These are phyloP conservation scores for Callaeas wilsoni DNA, from an alignment of 2,113 vertebrate species.

Conservation along the genomic window DNA sequence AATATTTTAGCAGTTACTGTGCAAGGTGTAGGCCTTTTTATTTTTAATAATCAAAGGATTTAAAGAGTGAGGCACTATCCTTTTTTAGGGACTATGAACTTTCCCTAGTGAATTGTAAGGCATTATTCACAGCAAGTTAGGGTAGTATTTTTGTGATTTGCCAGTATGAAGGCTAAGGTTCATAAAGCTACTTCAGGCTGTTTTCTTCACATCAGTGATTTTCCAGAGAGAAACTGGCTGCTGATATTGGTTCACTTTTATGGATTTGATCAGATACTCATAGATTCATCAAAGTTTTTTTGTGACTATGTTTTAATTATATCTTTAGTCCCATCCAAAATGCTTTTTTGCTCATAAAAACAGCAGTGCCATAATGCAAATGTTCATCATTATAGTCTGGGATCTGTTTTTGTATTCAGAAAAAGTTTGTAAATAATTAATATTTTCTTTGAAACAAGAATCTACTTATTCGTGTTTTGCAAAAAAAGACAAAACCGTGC, in stretches of 20 bases:
- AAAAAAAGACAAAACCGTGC: not conserved
- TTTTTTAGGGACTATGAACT: not conserved
- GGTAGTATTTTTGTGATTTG: not conserved
- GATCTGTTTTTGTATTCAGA: not conserved
- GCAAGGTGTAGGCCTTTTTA: not conserved
- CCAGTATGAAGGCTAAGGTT: not conserved
- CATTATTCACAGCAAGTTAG: not conserved
- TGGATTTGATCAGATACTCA: not conserved
- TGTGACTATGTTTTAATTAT: not conserved
- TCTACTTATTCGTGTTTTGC: not conserved
- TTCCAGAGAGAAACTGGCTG: slow-evolving; percentile 11
- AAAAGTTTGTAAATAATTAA: not conserved
- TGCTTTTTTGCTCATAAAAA: not conserved
- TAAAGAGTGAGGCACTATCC: not conserved
- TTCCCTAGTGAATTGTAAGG: not conserved
- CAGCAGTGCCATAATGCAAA: not conserved
- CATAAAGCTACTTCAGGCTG: not conserved
- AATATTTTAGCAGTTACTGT: not conserved
- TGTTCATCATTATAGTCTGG: not conserved
- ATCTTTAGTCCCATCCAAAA: not conserved
- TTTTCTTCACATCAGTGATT: not conserved
- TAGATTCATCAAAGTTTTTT: not conserved
- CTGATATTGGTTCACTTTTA: not conserved
- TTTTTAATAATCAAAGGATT: not conserved
- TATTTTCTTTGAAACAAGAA: not conserved